phyloP scores from a whole-genome alignment of 2,888 invertebrate genomes.

The Acheta domesticus region DNA sequence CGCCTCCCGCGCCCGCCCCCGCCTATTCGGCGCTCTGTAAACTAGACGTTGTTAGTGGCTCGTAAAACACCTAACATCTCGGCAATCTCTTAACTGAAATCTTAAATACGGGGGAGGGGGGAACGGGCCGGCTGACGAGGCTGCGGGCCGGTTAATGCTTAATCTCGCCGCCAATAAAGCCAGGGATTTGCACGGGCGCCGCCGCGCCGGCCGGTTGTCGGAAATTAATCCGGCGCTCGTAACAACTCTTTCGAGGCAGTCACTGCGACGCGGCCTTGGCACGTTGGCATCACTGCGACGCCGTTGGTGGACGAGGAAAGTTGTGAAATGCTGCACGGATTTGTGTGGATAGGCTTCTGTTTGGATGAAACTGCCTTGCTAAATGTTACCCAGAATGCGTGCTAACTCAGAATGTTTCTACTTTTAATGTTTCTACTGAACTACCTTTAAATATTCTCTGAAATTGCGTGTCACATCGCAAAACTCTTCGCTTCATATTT shows the following conservation, averaged over 20 bases:
- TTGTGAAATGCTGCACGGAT: too few species aligned
- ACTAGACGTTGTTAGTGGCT: background rate
- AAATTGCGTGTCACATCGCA: too few species aligned
- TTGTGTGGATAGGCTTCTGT: too few species aligned
- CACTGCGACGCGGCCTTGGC: too few species aligned
- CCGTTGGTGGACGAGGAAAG: too few species aligned
- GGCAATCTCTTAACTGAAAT: constrained; percentile 18
- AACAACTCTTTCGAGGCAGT: background rate
- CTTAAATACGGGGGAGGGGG: background rate
- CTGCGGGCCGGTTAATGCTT: background rate
- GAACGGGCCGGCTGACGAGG: background rate
- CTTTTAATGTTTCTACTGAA: too few species aligned
- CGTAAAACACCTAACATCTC: background rate
- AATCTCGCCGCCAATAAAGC: background rate
- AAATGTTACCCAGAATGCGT: too few species aligned
- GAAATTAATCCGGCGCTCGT: background rate
- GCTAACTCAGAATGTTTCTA: too few species aligned
- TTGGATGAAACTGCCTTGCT: too few species aligned
- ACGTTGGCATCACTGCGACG: too few species aligned
- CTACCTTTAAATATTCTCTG: too few species aligned
- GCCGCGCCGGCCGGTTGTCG: background rate
- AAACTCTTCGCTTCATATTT: too few species aligned
- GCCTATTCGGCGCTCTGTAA: background rate
- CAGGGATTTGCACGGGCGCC: background rate
- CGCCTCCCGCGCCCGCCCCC: background rate